Evolutionary conservation across 2,888 invertebrate genomes (phyloP), one percentile per base, ranked within the genome.

Genomic region (Melieria omissa): DNA sequence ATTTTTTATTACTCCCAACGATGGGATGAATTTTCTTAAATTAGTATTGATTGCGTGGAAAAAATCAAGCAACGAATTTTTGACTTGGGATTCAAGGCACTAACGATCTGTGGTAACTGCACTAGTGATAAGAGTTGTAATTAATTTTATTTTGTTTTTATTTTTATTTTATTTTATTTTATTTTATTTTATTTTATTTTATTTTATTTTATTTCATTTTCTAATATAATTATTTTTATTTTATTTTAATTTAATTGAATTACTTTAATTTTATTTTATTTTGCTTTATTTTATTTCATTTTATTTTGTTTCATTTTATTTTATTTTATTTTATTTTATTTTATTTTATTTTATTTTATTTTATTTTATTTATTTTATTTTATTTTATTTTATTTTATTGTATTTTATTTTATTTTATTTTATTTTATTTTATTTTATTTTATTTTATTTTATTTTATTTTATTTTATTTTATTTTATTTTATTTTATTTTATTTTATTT

Each of bases 331-430:
- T 29, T 46, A 5, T 57, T 63, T 55, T 14, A 55, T 16, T 47
- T 45, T 69, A 45, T 46, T 55, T n/a, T 45, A 16, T 44, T 6
- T 10, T 44, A 54, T 55, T 62, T 9, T 69, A 49, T 6, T 67
- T 52, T 45, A 8, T 54, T 45, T 46, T 61, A 12, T 68, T 44
- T 57, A 14, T 66, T 14, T 42, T 65, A 52, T 65, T 65, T 8
- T 49, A 29, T 65, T 14, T 14, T 29, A 49, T 49, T 10, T 8
- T 10, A 29, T 47, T n/a, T 4, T 5, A 9, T 12, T 44, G 0
- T 44, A 49, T 14, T 46, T 70, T n/a, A 42, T 16, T 52, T 64
- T 3, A 16, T 47, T 14, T 52, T 10, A 45, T 14, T 44, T 14
- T 58, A 16, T 58, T 12, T 41, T 52, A 49, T 57, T 16, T 7